phyloP scores from a whole-genome alignment of 2,888 invertebrate genomes.

The Rhagophthalmus giganteus region DNA sequence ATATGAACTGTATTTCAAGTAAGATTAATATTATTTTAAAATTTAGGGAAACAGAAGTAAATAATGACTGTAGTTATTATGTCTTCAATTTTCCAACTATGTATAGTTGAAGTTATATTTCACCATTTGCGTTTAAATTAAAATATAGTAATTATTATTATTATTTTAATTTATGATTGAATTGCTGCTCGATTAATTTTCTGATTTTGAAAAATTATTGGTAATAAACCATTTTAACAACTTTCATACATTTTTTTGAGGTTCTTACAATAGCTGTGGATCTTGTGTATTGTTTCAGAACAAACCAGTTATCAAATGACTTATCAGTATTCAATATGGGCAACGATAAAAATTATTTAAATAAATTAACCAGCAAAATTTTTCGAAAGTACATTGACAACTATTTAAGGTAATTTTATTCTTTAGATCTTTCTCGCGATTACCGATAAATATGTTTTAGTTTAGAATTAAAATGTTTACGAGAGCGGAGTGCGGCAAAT shows the following conservation, averaged over 20 bases:
- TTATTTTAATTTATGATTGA: conserved; percentile 1
- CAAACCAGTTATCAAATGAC: conserved; percentile 73
- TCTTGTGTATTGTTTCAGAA: conserved; percentile 63
- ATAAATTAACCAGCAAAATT: conserved; percentile 77
- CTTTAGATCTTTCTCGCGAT: conserved; percentile 2
- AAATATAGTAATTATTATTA: neutral
- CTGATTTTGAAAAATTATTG: too few species aligned
- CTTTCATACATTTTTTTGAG: too few species aligned
- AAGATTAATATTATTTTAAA: too few species aligned
- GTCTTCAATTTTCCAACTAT: neutral
- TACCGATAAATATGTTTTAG: conserved; percentile 46
- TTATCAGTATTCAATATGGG: conserved; percentile 76
- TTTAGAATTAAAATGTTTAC: conserved; percentile 76
- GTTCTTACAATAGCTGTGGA: too few species aligned
- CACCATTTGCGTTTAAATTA: neutral
- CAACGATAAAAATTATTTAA: conserved; percentile 75
- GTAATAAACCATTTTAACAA: too few species aligned
- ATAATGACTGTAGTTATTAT: too few species aligned
- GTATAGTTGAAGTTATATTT: neutral
- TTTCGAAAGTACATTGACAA: conserved; percentile 78
- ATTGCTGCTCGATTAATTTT: too few species aligned
- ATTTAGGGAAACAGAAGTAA: too few species aligned
- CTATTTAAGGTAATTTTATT: conserved; percentile 66
- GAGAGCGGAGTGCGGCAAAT: conserved; percentile 73
- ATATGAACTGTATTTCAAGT: conserved; percentile 89